A percentile compares a stretch with the other conserved stretches of the same genome.
Conservation (phyloP, 2,113 vertebrate genomes). For the Gallinago undulata region DNA sequence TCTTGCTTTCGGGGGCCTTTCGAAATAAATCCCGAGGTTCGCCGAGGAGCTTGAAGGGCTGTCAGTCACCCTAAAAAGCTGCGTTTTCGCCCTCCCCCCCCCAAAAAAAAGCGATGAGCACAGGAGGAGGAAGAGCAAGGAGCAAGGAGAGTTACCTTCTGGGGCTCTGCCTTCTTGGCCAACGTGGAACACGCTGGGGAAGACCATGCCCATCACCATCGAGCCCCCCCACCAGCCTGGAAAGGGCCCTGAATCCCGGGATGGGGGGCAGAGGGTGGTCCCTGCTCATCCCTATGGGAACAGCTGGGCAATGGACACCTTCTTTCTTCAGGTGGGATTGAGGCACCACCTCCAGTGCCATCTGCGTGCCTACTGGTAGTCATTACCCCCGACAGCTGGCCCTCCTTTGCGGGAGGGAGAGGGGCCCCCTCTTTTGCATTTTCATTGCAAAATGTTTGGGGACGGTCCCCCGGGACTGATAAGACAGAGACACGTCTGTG, state of each 20-base stretch:
- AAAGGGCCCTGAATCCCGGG: neutral
- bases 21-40: conserved; percentile 70
- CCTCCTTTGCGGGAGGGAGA: neutral
- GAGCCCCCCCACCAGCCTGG: neutral
- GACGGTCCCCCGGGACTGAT: conserved; percentile 58
- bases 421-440: conserved; percentile 12
- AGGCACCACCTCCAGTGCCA: conserved; percentile 69
- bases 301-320: conserved; percentile 46
- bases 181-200: neutral
- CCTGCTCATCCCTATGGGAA: neutral
- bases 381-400: conserved; percentile 76
- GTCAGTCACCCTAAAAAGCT: conserved; percentile 76
- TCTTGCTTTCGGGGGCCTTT: conserved; percentile 76
- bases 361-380: conserved; percentile 60
- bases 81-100: conserved; percentile 57
- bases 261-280: neutral
- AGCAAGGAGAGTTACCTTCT: neutral
- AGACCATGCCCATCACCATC: neutral
- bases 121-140: conserved; percentile 37
- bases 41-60: conserved; percentile 72
- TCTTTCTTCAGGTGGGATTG: conserved; percentile 23
- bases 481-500: conserved; percentile 77
- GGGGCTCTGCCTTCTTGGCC: neutral
- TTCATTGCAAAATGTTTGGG: conserved; percentile 67
- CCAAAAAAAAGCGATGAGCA: conserved; percentile 34